Evolutionary conservation across 2,113 vertebrate species (phyloP), one percentile per base, ranked within the genome.

Genomic region (Pseudorasbora parva): DNA sequence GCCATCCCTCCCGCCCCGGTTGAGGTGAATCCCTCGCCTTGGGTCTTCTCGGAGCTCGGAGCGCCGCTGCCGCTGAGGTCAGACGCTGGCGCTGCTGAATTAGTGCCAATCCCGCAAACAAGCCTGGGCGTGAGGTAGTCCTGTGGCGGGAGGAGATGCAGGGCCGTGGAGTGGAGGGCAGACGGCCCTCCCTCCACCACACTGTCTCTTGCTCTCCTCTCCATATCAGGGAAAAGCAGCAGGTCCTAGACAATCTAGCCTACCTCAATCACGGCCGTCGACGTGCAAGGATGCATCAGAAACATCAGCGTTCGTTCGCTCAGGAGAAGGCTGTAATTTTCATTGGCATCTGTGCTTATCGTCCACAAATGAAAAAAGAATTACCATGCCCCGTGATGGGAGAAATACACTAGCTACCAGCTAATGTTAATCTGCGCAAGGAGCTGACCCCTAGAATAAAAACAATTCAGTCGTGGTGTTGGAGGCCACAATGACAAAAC

Each of bases 71-170:
- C 37, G 83, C 51, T 33, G 78, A 60, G 86, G 79, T 62, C n/a
- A 80, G 49, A 81, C 49, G 77, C 59, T 25, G 57, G 54, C 30
- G 33, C 64, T 45, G 78, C 79, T 86, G 82, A 86, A 85, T 84
- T 86, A 87, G 82, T 77, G 86, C 85, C 84, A 84, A 60, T 69
- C 82, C 78, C n/a, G 19, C 51, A 72, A 84, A 85, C 78, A 87
- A 51, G 82, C 49, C 81, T 25, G 47, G 79, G 64, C 41, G 73
- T 43, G 45, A 73, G 84, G 49, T 43, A 54, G 72, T 89, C 81
- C 85, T 57, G 74, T 66, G 87, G 84, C 45, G 47, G 69, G 81
- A 62, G 51, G 57, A 59, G 83, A 84, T 83, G 81, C 84, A 86
- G 68, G 82, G 88, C 83, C 66, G 33, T 66, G 72, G 77, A 84